These are phyloP conservation scores for Eristalis arbustorum DNA, from an alignment of 2,888 invertebrate genomes.

Conservation along the genomic window DNA sequence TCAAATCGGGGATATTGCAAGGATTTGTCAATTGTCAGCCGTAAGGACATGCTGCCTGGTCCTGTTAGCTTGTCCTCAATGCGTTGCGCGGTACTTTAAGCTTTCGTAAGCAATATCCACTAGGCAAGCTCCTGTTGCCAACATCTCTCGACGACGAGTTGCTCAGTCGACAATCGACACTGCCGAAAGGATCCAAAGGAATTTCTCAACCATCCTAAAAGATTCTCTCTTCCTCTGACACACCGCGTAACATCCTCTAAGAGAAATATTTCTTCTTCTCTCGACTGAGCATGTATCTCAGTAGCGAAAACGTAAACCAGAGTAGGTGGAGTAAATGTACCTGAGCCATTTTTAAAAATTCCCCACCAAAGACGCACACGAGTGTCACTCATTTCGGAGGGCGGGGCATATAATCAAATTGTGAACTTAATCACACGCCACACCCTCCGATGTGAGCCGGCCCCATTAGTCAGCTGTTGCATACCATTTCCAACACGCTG, in stretches of 20 bases:
- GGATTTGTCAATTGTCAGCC: conserved; percentile 70
- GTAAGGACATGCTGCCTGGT: conserved; percentile 60
- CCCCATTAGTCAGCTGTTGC: conserved; percentile 68
- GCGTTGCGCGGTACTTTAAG: conserved; percentile 23
- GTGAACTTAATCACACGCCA: conserved; percentile 13
- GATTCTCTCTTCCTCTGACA: conserved; percentile 22
- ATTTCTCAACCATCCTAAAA: conserved; percentile 25
- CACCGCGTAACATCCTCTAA: conserved; percentile 43
- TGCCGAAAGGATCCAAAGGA: conserved; percentile 45
- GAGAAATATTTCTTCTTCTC: conserved; percentile 58
- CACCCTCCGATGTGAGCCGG: conserved; percentile 28
- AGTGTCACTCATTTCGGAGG: conserved; percentile 63
- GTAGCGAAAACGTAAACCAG: not conserved
- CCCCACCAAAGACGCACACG: conserved; percentile 43
- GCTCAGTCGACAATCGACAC: conserved; percentile 18
- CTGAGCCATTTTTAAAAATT: conserved; percentile 70
- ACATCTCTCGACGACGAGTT: conserved; percentile 50
- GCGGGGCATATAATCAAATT: conserved; percentile 43
- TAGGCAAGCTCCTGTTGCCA: conserved; percentile 36
- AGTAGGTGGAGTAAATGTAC: conserved; percentile 56
- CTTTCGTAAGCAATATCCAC: conserved; percentile 40
- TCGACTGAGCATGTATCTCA: conserved; percentile 33
- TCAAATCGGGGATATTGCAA: conserved; percentile 71
- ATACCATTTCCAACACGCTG: conserved; percentile 53
- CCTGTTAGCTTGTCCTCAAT: conserved; percentile 31